These are phyloP conservation scores for Coccyzus lansbergi DNA, from an alignment of 2,797 vertebrate genomes.

Conservation along the genomic window DNA sequence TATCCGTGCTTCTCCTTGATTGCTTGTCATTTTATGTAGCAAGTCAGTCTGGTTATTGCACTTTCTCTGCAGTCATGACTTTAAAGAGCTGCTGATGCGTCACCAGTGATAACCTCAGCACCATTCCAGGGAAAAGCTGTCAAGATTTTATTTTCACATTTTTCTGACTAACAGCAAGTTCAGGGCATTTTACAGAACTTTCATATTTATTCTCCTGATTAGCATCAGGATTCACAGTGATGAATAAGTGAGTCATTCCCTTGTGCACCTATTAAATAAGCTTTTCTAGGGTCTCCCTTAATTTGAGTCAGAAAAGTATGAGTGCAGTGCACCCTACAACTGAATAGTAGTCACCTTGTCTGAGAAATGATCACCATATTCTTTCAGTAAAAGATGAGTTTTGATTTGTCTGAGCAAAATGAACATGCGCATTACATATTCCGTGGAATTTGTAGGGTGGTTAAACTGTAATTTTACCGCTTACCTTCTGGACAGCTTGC, in stretches of 20 bases:
- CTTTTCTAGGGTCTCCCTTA: not conserved
- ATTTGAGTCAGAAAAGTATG: not conserved
- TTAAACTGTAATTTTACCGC: not conserved
- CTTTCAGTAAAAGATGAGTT: not conserved
- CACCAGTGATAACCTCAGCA: not conserved
- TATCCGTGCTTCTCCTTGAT: not conserved
- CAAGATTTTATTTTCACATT: conserved; percentile 15
- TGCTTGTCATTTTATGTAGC: not conserved
- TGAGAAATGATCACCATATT: not conserved
- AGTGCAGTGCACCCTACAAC: not conserved
- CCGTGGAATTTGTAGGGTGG: not conserved
- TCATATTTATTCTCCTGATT: conserved; percentile 5
- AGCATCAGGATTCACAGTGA: conserved; percentile 3
- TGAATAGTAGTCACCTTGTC: not conserved
- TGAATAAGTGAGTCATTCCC: conserved; percentile 3
- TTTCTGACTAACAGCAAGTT: not conserved
- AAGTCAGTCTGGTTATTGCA: not conserved
- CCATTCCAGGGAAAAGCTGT: not conserved
- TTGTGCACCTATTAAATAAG: not conserved
- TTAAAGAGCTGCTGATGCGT: not conserved
- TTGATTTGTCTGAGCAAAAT: conserved; percentile 15
- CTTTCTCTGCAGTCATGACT: not conserved
- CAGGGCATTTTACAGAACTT: not conserved
- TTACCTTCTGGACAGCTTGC: not conserved
- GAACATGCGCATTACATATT: not conserved